Percentiles rank a stretch among this genome's conserved stretches.
phyloP scores from a whole-genome alignment of 92 coral and sea anemone genomes.

The Parazoanthus atlanticus region DNA sequence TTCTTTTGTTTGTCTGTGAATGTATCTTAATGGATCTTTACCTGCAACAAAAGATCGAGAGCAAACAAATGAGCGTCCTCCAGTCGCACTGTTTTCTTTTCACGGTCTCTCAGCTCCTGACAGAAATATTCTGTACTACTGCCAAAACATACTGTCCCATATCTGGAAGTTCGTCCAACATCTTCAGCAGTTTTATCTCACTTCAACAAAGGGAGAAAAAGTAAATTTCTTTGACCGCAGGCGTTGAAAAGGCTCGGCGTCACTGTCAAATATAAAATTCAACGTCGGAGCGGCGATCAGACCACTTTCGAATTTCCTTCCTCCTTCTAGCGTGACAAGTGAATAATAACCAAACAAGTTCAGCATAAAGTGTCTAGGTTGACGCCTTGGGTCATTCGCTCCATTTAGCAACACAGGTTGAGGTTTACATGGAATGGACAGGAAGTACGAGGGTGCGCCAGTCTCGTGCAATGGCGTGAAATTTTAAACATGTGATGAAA shows the following conservation, averaged over 20 bases:
- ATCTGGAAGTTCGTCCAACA: background rate
- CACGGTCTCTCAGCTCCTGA: constrained; percentile 1
- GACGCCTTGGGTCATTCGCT: constrained; percentile 15
- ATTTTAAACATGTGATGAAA: background rate
- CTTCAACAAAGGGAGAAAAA: background rate
- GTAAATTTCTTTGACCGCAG: background rate
- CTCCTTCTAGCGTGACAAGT: constrained; percentile 26
- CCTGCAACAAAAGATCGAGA: constrained; percentile 36
- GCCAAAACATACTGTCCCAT: background rate
- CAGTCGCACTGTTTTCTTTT: background rate
- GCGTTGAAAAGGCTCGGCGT: background rate
- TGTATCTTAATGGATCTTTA: background rate
- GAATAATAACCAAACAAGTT: background rate
- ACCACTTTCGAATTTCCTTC: constrained; percentile 6
- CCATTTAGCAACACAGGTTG: constrained; percentile 6
- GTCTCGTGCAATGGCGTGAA: background rate
- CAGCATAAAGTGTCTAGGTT: background rate
- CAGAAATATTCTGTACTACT: background rate
- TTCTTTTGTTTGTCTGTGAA: constrained; percentile 1
- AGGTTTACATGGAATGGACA: background rate
- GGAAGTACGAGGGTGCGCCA: constrained; percentile 35
- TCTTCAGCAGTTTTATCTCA: background rate
- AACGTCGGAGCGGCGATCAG: background rate
- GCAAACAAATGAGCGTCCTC: background rate
- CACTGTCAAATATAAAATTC: background rate